Percentiles rank a stretch among this genome's conserved stretches.
phyloP scores from a whole-genome alignment of 2,888 invertebrate genomes.

The Periphyllus acericola region DNA sequence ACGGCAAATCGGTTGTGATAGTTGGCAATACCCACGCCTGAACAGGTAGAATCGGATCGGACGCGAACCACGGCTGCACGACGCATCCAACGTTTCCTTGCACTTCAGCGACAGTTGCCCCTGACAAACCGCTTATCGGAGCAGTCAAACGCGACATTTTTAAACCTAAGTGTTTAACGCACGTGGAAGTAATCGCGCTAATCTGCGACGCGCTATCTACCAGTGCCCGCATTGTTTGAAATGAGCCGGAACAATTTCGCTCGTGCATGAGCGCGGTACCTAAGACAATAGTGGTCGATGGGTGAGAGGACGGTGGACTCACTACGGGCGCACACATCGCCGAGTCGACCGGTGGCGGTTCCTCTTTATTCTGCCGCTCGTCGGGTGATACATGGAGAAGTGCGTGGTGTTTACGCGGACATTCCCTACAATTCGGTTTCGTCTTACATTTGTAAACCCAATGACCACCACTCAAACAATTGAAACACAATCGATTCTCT shows the following conservation, averaged over 20 bases:
- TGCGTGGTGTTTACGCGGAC: background rate
- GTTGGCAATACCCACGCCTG: too few species aligned
- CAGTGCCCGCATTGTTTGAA: constrained; percentile 1
- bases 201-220: too few species aligned
- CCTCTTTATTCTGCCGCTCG: too few species aligned
- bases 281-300: too few species aligned
- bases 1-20: too few species aligned
- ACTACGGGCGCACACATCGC: background rate
- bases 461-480: background rate
- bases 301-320: background rate
- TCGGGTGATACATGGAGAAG: background rate
- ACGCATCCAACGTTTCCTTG: background rate
- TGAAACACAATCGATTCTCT: background rate
- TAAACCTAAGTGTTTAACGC: too few species aligned
- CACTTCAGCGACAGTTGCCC: background rate
- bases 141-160: background rate
- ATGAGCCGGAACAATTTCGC: background rate
- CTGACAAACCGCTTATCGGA: background rate
- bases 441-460: background rate
- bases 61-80: background rate
- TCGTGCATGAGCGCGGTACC: background rate
- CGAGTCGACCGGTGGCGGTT: background rate
- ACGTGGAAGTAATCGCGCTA: too few species aligned
- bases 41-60: background rate
- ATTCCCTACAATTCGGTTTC: background rate